Evolutionary conservation across 2,113 vertebrate species (phyloP).

Genomic region (Spermophilus dauricus): DNA sequence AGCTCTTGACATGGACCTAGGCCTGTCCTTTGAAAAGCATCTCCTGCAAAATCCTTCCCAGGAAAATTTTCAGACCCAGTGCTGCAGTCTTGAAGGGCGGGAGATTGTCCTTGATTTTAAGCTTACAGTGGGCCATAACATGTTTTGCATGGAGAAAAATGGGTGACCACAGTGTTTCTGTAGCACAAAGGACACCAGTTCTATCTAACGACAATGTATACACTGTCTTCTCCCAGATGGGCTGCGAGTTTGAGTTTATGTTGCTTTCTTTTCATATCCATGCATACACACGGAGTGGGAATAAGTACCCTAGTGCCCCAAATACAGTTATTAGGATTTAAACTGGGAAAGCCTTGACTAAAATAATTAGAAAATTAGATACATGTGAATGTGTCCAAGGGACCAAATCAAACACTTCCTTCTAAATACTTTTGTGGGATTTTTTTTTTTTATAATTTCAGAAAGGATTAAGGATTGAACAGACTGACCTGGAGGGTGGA

Average conservation of each 20-base stretch:
- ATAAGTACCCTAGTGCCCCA: neutral
- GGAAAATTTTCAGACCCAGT: neutral
- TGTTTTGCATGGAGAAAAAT: neutral
- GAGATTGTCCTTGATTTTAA: conserved; percentile 57
- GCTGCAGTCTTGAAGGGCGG: neutral
- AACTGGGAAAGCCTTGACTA: conserved; percentile 71
- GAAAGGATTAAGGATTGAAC: conserved; percentile 79
- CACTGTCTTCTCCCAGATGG: neutral
- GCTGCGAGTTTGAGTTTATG: rapidly evolving
- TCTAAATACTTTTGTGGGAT: conserved; percentile 67
- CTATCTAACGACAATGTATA: neutral
- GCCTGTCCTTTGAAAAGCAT: neutral
- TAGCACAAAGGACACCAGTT: neutral
- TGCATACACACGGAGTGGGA: rapidly evolving
- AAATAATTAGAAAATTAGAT: conserved; percentile 72
- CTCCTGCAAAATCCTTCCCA: neutral
- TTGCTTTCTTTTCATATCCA: neutral
- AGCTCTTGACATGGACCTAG: neutral
- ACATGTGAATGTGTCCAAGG: conserved; percentile 72
- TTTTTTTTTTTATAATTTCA: conserved; percentile 42
- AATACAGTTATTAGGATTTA: conserved; percentile 76
- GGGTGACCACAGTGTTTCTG: neutral
- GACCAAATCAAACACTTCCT: conserved; percentile 76
- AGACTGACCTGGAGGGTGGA: neutral
- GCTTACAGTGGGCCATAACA: neutral